Conservation (phyloP, 2,797 vertebrate species). For the Cynodonichthys magdalenae region DNA sequence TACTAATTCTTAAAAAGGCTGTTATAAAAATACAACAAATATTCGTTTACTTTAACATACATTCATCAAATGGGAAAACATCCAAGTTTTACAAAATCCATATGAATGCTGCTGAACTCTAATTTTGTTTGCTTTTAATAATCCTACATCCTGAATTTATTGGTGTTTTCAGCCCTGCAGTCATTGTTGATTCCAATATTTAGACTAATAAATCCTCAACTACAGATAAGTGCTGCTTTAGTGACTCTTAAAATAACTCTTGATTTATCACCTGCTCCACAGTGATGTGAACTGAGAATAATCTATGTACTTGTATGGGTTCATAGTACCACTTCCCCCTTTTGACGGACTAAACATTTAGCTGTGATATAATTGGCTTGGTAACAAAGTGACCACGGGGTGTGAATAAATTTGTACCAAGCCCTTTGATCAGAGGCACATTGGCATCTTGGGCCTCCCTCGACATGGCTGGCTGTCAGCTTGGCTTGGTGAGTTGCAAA, state of each 20-base stretch:
- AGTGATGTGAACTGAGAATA: conserved; percentile 58
- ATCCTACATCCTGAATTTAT: conserved; percentile 34
- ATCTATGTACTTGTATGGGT: conserved; percentile 52
- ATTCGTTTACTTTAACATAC: no score
- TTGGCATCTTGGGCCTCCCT: conserved; percentile 50
- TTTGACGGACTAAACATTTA: conserved; percentile 70
- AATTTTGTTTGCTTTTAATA: background rate
- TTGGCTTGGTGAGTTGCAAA: conserved; percentile 47
- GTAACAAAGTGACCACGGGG: conserved; percentile 71
- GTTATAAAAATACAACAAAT: no score
- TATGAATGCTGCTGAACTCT: no score
- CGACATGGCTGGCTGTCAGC: conserved; percentile 47
- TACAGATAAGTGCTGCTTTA: conserved; percentile 31
- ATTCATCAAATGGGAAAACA: no score
- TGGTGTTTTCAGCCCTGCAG: conserved; percentile 16
- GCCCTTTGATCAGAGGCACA: conserved; percentile 57
- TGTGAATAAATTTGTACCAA: conserved; percentile 61
- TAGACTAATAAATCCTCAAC: conserved; percentile 28
- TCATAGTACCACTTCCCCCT: conserved; percentile 45
- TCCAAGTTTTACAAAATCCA: no score
- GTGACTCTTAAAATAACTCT: conserved; percentile 11
- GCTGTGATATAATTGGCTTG: conserved; percentile 67
- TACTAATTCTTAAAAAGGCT: no score
- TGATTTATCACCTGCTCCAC: conserved; percentile 58
- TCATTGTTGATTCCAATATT: conserved; percentile 7